A percentile compares a stretch with the other conserved stretches of the same genome.
Conservation (phyloP, 2,888 invertebrate species). For the Eremobia ochroleuca region DNA sequence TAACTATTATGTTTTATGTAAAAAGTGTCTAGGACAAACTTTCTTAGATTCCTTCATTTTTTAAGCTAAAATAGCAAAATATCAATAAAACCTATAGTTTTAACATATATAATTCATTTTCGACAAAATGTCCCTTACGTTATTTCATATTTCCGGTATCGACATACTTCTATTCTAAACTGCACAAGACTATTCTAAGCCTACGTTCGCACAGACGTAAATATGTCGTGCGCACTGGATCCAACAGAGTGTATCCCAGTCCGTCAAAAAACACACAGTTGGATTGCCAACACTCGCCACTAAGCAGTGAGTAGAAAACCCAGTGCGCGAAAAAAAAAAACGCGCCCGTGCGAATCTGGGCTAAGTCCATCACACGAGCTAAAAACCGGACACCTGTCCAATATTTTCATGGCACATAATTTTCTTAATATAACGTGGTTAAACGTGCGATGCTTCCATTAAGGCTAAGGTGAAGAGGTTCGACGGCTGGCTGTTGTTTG, state of each 20-base stretch:
- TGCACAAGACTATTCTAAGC: not conserved
- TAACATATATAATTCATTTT: too few species aligned
- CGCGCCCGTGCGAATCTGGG: not conserved
- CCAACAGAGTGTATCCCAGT: not conserved
- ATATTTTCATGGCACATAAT: conserved; percentile 50
- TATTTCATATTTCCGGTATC: too few species aligned
- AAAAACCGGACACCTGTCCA: conserved; percentile 9
- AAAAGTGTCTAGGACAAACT: too few species aligned
- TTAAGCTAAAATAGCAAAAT: too few species aligned
- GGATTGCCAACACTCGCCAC: not conserved
- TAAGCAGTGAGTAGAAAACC: not conserved
- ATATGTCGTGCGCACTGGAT: not conserved
- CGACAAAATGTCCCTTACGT: too few species aligned
- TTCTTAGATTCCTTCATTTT: too few species aligned
- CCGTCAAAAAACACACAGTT: not conserved
- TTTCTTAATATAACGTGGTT: conserved; percentile 66
- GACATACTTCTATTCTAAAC: not conserved
- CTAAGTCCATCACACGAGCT: not conserved
- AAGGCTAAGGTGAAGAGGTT: conserved; percentile 78
- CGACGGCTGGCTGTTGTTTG: conserved; percentile 86
- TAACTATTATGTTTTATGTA: too few species aligned
- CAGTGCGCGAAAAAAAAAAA: not conserved
- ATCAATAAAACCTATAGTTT: too few species aligned
- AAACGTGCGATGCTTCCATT: conserved; percentile 80
- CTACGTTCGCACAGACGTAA: not conserved